Evolutionary conservation across 2,888 invertebrate species (phyloP), one percentile per base, ranked within the genome.

Genomic region (Lasioglossum calceatum): DNA sequence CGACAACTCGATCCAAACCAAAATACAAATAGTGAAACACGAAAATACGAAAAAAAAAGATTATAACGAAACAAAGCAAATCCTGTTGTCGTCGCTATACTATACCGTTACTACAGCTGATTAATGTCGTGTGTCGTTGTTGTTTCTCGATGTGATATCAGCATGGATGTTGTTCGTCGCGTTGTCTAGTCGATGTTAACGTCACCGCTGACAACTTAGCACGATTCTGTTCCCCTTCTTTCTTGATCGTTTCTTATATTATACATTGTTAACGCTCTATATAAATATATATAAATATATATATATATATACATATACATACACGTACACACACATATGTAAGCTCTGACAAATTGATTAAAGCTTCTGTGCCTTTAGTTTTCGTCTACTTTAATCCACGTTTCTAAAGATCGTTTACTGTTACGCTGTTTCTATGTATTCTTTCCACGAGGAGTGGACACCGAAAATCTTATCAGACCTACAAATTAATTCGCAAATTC

Each of bases 51-150:
- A 81, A 47, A 42, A 81, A 47, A 87, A 87, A 42, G 12, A 70
- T 8, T 8, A 23, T 39, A 88, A 86, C 79, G 78, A 91, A 67
- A 67, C 19, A 19, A 36, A 23, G 67, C 16, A 27, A 90, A 71
- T 74, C 89, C 92, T 90, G 88, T 91, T 92, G 91, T 93, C 91
- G 91, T 92, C 92, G 93, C 94, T 93, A 92, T 94, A 36, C 36
- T 36, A 64, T 93, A 92, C 91, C 90, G 86, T 93, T 94, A 93
- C 91, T 89, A 42, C 70, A 70, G 93, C 93, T 94, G 92, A 92
- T 93, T 94, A 94, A 95, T 95, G 95, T 95, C 93, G 94, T 95
- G 93, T 94, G 95, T 94, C 93, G 94, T 94, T 94, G 94, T 94
- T 94, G 93, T 94, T 94, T 95, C 94, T 94, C 91, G 93, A 94